These are phyloP conservation scores for Digitonthophagus gazella DNA, from an alignment of 2,888 invertebrate species.

Conservation along the genomic window DNA sequence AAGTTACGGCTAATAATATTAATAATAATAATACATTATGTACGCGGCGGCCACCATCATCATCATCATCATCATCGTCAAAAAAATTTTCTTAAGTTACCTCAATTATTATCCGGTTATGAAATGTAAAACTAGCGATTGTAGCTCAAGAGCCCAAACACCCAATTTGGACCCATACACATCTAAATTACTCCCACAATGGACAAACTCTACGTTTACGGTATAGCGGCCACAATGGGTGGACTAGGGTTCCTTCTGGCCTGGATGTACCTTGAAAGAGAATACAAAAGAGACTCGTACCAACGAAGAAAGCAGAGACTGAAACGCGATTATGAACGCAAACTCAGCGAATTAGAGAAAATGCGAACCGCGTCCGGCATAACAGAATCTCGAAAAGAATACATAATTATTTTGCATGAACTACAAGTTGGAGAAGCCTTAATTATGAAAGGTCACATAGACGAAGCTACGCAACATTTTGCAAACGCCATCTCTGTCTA, in stretches of 20 bases:
- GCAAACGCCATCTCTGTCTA: conserved; percentile 37
- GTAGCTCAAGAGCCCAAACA: neutral
- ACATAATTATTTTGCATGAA: conserved; percentile 34
- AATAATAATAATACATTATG: conserved; percentile 51
- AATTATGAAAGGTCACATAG: conserved; percentile 32
- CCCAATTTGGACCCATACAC: conserved; percentile 11
- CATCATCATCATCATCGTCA: neutral
- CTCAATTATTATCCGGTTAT: conserved; percentile 17
- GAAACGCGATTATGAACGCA: conserved; percentile 25
- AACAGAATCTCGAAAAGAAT: conserved; percentile 21
- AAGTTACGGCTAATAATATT: conserved; percentile 41
- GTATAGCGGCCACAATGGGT: conserved; percentile 23
- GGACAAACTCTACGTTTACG: conserved; percentile 24
- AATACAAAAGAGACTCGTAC: conserved; percentile 28
- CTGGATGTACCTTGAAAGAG: conserved; percentile 28
- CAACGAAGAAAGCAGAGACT: conserved; percentile 27
- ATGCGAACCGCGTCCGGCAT: conserved; percentile 11
- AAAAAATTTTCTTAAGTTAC: neutral
- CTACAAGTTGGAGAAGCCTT: conserved; percentile 36
- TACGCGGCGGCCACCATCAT: conserved; percentile 37
- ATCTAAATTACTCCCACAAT: conserved; percentile 24
- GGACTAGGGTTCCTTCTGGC: conserved; percentile 28
- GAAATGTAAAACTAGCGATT: conserved; percentile 17
- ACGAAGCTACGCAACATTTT: conserved; percentile 37
- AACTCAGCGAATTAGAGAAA: conserved; percentile 20